Evolutionary conservation across 2,113 vertebrate genomes (phyloP), one percentile per base, ranked within the genome.

Genomic region (Zosterops japonicus): DNA sequence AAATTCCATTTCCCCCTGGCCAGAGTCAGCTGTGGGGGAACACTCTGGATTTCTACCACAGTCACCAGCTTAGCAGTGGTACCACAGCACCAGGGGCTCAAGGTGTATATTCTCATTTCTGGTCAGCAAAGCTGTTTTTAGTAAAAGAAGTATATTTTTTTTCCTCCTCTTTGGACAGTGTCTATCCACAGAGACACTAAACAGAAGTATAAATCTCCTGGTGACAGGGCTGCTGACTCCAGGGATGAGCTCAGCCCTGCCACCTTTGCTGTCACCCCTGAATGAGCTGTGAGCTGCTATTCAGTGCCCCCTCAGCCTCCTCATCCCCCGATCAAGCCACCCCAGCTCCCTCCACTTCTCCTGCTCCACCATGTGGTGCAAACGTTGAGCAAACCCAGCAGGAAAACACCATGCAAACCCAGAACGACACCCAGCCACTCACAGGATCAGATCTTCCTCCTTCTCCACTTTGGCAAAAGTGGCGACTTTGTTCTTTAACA

Each of bases 381-480:
- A 87, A 87, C 17, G 11, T 1, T 4, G 41, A 87, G 46, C 67
- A 87, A 93, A 94, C 29, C 17, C 4, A 57, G 49, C 85, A 88
- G 76, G 10, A 22, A 59, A 53, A 53, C 4, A 2, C 71, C 16
- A 17, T 0, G 6, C 14, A 8, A 67, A 29, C 4, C 47, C 72
- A 46, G 52, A 67, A 18, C 24, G 27, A 5, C 27, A 21, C 1
- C 7, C 64, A 56, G 71, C 15, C 41, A 98, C 99, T 99, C 98
- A 99, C 99, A 99, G 98, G 96, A 99, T 99, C 98, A 99, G 98
- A 97, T 99, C 99, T 75, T 99, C 99, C 79, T 99, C 99, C 94
- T 99, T 99, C 97, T 99, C 99, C 97, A 99, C 99, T 97, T 99
- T 99, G 80, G 99, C 99, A 3, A 99, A 99, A 12, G 99, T 99